These are phyloP conservation scores for Gallinago jamesoni DNA, from an alignment of 2,113 vertebrate genomes.

Conservation along the genomic window DNA sequence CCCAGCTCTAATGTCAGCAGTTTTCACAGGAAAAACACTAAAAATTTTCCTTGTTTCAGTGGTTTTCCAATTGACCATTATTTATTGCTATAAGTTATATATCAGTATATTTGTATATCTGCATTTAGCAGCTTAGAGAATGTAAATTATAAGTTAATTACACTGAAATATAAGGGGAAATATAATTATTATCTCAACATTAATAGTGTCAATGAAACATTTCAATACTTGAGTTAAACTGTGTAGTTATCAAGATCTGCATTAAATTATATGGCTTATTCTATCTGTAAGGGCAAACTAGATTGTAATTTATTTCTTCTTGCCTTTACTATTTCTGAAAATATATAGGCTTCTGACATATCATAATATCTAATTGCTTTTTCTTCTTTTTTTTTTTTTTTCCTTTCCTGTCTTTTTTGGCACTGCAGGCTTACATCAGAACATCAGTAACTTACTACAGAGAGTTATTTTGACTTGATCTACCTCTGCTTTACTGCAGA, in stretches of 20 bases:
- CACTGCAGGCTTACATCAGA: background rate
- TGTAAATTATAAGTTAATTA: slow-evolving; percentile 23
- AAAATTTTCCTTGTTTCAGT: background rate
- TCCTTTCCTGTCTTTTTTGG: background rate
- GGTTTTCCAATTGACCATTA: background rate
- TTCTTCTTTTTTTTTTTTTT: background rate
- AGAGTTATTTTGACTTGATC: background rate
- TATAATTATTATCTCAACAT: background rate
- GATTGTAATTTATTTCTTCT: background rate
- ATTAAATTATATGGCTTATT: background rate
- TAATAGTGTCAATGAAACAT: background rate
- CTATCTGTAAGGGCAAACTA: background rate
- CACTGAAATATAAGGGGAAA: background rate
- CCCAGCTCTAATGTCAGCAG: background rate
- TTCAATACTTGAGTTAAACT: slow-evolving; percentile 5
- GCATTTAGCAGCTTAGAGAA: background rate
- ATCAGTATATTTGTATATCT: background rate
- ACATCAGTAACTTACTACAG: background rate
- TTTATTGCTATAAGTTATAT: background rate
- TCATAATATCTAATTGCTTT: background rate
- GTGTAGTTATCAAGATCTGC: background rate
- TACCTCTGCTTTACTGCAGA: background rate
- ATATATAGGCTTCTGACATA: background rate
- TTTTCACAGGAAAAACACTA: background rate
- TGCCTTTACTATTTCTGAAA: background rate